Evolutionary conservation across 1,140 invertebrate species (phyloP).

Genomic region (Bombus huntii): DNA sequence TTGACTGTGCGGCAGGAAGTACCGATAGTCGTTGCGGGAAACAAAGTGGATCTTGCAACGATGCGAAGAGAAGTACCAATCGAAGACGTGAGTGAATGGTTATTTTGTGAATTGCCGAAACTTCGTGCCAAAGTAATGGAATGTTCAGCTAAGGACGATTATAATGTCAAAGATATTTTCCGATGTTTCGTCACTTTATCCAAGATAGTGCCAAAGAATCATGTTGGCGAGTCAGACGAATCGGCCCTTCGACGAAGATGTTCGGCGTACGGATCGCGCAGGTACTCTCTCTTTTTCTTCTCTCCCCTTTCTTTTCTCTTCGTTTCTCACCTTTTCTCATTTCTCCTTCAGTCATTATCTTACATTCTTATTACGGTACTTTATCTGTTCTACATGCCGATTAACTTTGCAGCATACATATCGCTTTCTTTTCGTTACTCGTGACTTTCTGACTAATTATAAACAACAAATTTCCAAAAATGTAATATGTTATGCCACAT

Average conservation of each 20-base stretch:
- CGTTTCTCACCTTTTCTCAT: not conserved
- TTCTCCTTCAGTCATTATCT: not conserved
- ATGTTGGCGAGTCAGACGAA: conserved; percentile 84
- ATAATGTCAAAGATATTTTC: conserved; percentile 90
- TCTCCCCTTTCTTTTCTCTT: not conserved
- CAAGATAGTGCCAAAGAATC: conserved; percentile 84
- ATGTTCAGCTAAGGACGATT: conserved; percentile 91
- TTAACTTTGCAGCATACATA: not conserved
- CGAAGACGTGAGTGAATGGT: conserved; percentile 91
- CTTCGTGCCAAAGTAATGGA: conserved; percentile 90
- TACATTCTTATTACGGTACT: not conserved
- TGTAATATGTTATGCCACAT: not conserved
- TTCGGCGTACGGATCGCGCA: conserved; percentile 86
- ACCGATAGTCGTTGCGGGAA: conserved; percentile 93
- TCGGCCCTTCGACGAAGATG: conserved; percentile 88
- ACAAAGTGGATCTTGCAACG: conserved; percentile 89
- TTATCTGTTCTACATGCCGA: not conserved
- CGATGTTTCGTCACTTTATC: conserved; percentile 88
- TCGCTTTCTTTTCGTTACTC: not conserved
- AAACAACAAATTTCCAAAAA: conserved; percentile 29
- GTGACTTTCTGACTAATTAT: not conserved
- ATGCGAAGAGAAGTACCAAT: conserved; percentile 87
- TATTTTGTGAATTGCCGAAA: conserved; percentile 89
- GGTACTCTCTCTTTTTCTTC: conserved; percentile 63
- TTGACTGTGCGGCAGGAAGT: conserved; percentile 85